Evolutionary conservation across 2,113 vertebrate species (phyloP), one percentile per base, ranked within the genome.

Genomic region (Atherinomorus stipes): DNA sequence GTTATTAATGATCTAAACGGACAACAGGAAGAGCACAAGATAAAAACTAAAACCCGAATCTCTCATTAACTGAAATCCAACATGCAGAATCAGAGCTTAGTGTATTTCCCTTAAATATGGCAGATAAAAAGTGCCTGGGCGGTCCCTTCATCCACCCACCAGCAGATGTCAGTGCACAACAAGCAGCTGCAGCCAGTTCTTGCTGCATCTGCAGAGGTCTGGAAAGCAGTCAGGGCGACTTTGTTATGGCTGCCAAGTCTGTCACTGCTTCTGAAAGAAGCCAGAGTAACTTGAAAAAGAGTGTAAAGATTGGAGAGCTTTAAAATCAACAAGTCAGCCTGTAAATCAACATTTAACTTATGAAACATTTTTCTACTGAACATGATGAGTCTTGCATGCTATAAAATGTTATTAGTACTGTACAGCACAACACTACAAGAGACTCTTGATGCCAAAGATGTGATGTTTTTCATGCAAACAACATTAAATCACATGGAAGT

Each of bases 81-180:
- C 31, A 34, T 34, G 31, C 31, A 34, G 31, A 34, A 34, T 34
- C 1, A n/a, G n/a, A n/a, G n/a, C n/a, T n/a, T 31, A 7, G 7
- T 31, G 28, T 0, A 22, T 11, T 11, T 9, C 11, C 4, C 21
- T 12, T 1, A n/a, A 2, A 23, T 23, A 21, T 52, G 21, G 21
- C 22, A 21, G 18, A 13, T 26, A 16, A 53, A 16, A 53, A 26
- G 9, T 11, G 4, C 10, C 5, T 19, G 18, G 3, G 15, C 4
- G 1, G 7, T 38, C 9, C 61, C 13, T 31, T 21, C 18, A 22
- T 25, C 12, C 16, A 71, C 84, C 12, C 16, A 71, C 84, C 87
- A 88, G 77, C 74, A 89, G 89, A 76, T 66, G 87, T 71, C 87
- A 38, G 57, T 86, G 51, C 60, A 62, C 9, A 51, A 56, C 61